Percentiles rank a stretch among this genome's conserved stretches.
phyloP scores from a whole-genome alignment of 2,797 vertebrate species.

The Danio tinwini region DNA sequence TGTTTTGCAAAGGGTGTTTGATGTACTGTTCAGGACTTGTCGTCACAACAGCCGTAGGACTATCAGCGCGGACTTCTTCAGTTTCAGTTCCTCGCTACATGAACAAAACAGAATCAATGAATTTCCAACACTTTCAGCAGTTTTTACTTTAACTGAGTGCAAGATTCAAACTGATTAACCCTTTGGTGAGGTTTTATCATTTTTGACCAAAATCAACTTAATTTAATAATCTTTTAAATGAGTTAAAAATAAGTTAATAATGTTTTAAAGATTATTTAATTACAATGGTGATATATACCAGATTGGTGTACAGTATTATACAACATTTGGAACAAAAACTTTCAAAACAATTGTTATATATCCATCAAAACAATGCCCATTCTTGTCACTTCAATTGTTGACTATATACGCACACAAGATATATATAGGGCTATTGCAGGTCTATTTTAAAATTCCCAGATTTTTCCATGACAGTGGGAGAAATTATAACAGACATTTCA shows the following conservation, averaged over 20 bases:
- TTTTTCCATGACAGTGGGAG: background rate
- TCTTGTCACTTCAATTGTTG: too few relatives aligned
- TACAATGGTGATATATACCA: too few relatives aligned
- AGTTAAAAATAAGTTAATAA: too few relatives aligned
- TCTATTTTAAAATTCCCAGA: background rate
- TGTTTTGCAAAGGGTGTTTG: slow-evolving; percentile 86
- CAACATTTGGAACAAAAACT: too few relatives aligned
- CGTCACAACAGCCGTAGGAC: slow-evolving; percentile 69
- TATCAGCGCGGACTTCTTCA: slow-evolving; percentile 72
- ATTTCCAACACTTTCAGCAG: background rate
- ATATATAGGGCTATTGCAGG: background rate
- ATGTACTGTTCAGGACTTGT: slow-evolving; percentile 79
- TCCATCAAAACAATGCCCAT: too few relatives aligned
- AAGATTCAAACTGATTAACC: background rate
- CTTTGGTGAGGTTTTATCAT: too few relatives aligned
- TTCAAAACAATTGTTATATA: too few relatives aligned
- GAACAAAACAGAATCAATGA: background rate
- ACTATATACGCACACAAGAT: too few relatives aligned
- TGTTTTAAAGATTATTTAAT: too few relatives aligned
- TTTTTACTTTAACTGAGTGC: background rate
- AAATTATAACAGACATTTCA: background rate
- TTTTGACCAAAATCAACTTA: too few relatives aligned
- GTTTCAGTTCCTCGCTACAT: slow-evolving; percentile 78
- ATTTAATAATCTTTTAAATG: too few relatives aligned
- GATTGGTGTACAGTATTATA: too few relatives aligned